phyloP scores from a whole-genome alignment of 2,888 invertebrate genomes.

The Cephus rjabovi region DNA sequence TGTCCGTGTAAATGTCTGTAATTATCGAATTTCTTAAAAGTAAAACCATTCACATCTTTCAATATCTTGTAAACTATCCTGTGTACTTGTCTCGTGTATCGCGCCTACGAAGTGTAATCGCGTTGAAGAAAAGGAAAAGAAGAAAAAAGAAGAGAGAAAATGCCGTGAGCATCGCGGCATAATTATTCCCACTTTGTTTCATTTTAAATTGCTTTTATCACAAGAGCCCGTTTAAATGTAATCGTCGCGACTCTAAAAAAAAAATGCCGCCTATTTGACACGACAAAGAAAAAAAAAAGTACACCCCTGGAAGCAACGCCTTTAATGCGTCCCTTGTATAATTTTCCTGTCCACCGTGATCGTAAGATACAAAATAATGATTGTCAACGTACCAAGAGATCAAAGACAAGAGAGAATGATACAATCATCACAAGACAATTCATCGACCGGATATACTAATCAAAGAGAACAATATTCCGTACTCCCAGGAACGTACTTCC shows the following conservation, averaged over 20 bases:
- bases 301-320: neutral
- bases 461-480: neutral
- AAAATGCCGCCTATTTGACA: neutral
- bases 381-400: neutral
- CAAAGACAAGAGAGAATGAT: neutral
- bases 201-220: conserved; percentile 58
- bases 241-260: neutral
- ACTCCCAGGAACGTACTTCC: neutral
- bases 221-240: conserved; percentile 52
- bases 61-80: neutral
- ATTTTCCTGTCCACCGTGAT: neutral
- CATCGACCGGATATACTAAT: neutral
- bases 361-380: neutral
- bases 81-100: neutral
- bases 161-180: conserved; percentile 26
- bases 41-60: neutral
- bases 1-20: neutral
- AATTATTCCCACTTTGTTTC: neutral
- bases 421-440: neutral
- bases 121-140: neutral
- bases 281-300: neutral
- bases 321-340: neutral
- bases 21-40: neutral
- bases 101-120: neutral
- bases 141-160: neutral